Evolutionary conservation across 2,113 vertebrate genomes (phyloP), one percentile per base, ranked within the genome.

Genomic region (Mastomys natalensis): DNA sequence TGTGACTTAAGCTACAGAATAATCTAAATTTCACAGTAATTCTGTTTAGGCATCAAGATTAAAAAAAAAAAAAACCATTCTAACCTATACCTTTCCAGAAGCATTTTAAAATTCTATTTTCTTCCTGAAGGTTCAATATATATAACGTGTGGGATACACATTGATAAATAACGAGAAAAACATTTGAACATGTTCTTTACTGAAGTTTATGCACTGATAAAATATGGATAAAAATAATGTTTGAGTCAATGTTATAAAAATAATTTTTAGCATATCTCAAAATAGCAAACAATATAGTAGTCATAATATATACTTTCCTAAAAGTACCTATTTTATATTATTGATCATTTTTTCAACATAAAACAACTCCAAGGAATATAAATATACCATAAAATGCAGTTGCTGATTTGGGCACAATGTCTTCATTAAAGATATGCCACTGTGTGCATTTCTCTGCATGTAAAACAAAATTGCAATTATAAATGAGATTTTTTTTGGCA

Each of bases 401-500:
- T 91, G 58, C 31, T 87, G 78, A 68, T 34, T 1, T 45, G 55
- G 45, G 48, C 11, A 37, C 40, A 22, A 37, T 8, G 13, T 72
- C 43, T 43, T 31, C 37, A 60, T 12, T 45, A 24, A 91, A 62
- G 34, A 58, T 13, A 48, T 26, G 3, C 21, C 7, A 7, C 1
- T 55, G 16, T 40, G 12, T 48, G 43, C 84, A 76, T 85, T 85
- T 96, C 34, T 60, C 40, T 60, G 10, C 58, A 1, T 60, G 22
- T 72, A 21, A 29, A 78, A 48, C 48, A 40, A 89, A 91, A 78
- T 37, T 34, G 76, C 45, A 58, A n/a, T 84, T 81, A 43, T 73
- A 58, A 64, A 48, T 45, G 58, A 86, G 85, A 95, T 95, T 74
- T 77, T 48, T 58, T 96, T 48, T 2, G 74, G 37, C 37, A 64